These are phyloP conservation scores for Habrosyne pyritoides DNA, from an alignment of 2,888 invertebrate species.

Conservation along the genomic window DNA sequence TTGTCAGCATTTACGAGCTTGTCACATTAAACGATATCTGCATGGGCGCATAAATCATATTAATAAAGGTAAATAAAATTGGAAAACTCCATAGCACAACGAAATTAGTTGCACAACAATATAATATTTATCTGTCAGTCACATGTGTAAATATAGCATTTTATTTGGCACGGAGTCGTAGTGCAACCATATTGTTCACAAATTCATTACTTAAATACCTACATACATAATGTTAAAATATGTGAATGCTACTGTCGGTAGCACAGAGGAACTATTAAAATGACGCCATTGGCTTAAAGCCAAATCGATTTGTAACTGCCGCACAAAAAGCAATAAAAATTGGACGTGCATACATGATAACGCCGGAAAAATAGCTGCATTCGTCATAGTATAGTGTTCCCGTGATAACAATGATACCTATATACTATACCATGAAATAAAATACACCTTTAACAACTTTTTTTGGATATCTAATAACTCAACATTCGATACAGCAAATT, in stretches of 20 bases:
- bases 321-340: constrained; percentile 79
- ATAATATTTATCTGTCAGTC: too few relatives aligned
- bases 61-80: too few relatives aligned
- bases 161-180: constrained; percentile 4
- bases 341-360: constrained; percentile 75
- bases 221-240: constrained; percentile 37
- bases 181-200: constrained; percentile 5
- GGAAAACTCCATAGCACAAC: too few relatives aligned
- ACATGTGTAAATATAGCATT: too few relatives aligned
- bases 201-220: constrained; percentile 30
- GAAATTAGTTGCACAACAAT: too few relatives aligned
- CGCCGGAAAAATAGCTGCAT: constrained; percentile 71
- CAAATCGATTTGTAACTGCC: constrained; percentile 82
- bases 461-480: not conserved
- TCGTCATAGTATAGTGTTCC: constrained; percentile 62
- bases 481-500: too few relatives aligned
- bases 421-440: constrained; percentile 17
- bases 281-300: constrained; percentile 75
- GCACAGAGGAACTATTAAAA: constrained; percentile 72
- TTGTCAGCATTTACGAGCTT: not conserved
- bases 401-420: constrained; percentile 56
- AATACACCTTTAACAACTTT: not conserved
- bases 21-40: not conserved
- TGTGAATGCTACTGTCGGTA: constrained; percentile 41
- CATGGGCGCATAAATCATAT: not conserved